Evolutionary conservation across 1,140 invertebrate genomes (phyloP), one percentile per base, ranked within the genome.

Genomic region (Marisa cornuarietis): DNA sequence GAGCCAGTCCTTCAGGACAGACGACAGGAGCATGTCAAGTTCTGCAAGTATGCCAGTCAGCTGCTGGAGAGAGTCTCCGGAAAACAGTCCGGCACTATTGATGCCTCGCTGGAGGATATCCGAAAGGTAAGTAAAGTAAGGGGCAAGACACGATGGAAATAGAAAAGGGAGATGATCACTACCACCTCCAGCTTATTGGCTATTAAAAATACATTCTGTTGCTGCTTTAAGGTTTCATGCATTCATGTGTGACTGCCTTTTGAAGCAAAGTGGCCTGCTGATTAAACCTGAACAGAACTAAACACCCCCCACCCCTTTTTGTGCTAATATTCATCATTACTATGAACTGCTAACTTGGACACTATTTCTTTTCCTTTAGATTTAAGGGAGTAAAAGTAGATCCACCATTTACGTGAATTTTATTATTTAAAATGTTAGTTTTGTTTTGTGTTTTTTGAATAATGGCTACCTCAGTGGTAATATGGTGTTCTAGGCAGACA

Each of bases 1-100:
- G 97, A 99, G 92, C 98, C 98, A 49, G 97, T 94, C 81, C 92
- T 99, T 1, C 97, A 98, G 92, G 98, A 99, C 91, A 98, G 98
- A 91, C 92, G 96, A 0, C 94, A 95, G 81, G 97, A 99, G 86
- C 98, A 99, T 91, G 95, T 98, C 0, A 95, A 95, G 88, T 99
- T 99, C 91, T 98, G 98, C 91, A 97, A 97, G 89, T 97, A 97
- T 90, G 97, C 97, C 9, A 91, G 97, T 24, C 95, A 98, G 86
- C 91, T 99, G 22, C 93, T 99, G 78, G 96, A 98, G 90, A 92
- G 95, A 7, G 95, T 99, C 6, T 97, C 96, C 31, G 97, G 98
- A 7, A 97, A 97, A 88, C 94, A 95, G 18, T 93, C 86, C 42
- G 83, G 81, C 72, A 76, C 84, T 31, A 83, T 87, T 42, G 84